Evolutionary conservation across 2,797 vertebrate genomes (phyloP).

Genomic region (Okamejei kenojei): DNA sequence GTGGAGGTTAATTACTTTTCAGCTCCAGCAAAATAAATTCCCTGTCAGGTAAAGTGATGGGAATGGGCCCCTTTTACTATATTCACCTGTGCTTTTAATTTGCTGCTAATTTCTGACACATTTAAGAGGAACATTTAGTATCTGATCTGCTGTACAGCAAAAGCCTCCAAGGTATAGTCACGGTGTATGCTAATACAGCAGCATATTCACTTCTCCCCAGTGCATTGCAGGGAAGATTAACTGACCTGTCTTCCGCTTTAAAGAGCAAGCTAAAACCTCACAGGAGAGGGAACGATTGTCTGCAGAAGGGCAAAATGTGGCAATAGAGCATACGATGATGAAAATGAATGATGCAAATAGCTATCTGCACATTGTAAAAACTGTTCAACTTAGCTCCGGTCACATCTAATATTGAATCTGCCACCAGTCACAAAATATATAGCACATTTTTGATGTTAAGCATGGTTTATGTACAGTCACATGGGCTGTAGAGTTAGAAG

Average conservation of each 20-base stretch:
- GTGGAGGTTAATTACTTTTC: slow-evolving; percentile 91
- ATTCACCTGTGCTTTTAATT: slow-evolving; percentile 73
- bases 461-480: slow-evolving; percentile 9
- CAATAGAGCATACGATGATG: slow-evolving; percentile 22
- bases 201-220: background rate
- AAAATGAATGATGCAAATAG: slow-evolving; percentile 21
- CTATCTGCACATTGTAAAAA: background rate
- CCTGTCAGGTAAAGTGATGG: slow-evolving; percentile 62
- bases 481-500: slow-evolving; percentile 15
- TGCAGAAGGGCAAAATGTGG: slow-evolving; percentile 29
- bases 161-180: slow-evolving; percentile 43
- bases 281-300: slow-evolving; percentile 29
- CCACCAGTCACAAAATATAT: background rate
- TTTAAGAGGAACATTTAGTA: slow-evolving; percentile 48
- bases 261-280: slow-evolving; percentile 41
- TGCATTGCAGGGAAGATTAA: slow-evolving; percentile 45
- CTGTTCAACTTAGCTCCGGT: background rate
- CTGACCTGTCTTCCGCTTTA: slow-evolving; percentile 43
- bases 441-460: slow-evolving; percentile 25
- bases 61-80: slow-evolving; percentile 57
- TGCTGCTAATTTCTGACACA: slow-evolving; percentile 63
- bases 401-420: slow-evolving; percentile 33
- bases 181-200: slow-evolving; percentile 40
- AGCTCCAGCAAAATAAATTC: slow-evolving; percentile 68
- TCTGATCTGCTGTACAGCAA: slow-evolving; percentile 48